Percentiles rank a stretch among this genome's conserved stretches.
These are phyloP conservation scores for Uloborus plumipes DNA, from an alignment of 2,888 invertebrate genomes.

Conservation along the genomic window DNA sequence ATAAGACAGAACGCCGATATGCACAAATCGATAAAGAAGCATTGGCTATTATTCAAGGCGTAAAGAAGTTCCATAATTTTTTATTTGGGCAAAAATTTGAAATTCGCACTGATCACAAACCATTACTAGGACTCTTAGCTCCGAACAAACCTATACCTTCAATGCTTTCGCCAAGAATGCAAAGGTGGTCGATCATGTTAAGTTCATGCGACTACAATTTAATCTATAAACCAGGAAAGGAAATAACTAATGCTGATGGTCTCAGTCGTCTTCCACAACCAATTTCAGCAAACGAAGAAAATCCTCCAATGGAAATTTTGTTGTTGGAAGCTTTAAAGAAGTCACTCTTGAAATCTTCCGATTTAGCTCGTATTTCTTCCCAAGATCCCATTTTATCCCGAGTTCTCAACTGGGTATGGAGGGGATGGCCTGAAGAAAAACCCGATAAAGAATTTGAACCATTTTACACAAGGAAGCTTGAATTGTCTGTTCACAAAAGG, in stretches of 20 bases:
- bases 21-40: too few relatives aligned
- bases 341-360: background rate
- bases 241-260: conserved; percentile 10
- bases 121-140: background rate
- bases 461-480: background rate
- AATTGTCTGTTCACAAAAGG: background rate
- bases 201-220: background rate
- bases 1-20: too few relatives aligned
- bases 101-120: conserved; percentile 1
- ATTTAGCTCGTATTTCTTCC: background rate
- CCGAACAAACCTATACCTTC: conserved; percentile 2
- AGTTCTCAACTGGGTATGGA: conserved; percentile 7
- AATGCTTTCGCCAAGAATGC: conserved; percentile 22
- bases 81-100: background rate
- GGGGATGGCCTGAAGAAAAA: background rate
- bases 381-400: conserved; percentile 8
- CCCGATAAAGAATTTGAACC: background rate
- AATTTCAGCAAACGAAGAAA: background rate
- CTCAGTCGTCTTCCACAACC: background rate
- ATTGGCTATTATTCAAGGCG: too few relatives aligned
- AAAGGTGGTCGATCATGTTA: conserved; percentile 10
- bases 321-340: background rate
- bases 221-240: background rate
- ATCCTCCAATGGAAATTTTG: background rate
- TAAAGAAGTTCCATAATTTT: too few relatives aligned